Conservation (phyloP, 1,140 invertebrate species). For the Neotoxoptera formosana region DNA sequence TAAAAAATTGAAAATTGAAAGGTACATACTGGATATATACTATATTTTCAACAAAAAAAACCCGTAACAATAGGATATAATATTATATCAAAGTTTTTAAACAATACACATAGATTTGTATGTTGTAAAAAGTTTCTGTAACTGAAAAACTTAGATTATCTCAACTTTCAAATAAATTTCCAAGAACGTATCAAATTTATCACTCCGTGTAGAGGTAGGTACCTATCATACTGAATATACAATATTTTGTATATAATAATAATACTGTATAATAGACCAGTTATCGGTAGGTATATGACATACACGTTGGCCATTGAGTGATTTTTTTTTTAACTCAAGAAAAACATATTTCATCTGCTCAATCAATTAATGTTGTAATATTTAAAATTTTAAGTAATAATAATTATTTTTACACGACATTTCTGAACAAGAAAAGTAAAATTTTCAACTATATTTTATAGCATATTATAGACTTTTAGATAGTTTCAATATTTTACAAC, state of each 20-base stretch:
- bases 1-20: background rate
- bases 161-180: constrained; percentile 16
- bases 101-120: background rate
- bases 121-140: background rate
- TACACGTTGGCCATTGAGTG: background rate
- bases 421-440: no score
- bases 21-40: background rate
- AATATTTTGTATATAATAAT: background rate
- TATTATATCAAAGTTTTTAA: constrained; percentile 19
- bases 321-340: background rate
- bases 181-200: background rate
- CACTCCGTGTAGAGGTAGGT: background rate
- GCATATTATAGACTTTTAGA: background rate
- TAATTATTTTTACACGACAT: background rate
- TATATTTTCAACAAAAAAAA: background rate
- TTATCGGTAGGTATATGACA: background rate
- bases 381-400: background rate
- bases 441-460: background rate
- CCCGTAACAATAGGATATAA: background rate
- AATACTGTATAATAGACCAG: background rate
- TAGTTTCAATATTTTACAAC: background rate
- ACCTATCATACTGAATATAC: no score
- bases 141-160: constrained; percentile 36
- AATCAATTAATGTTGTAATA: background rate
- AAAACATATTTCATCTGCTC: background rate